Evolutionary conservation across 2,888 invertebrate species (phyloP), one percentile per base, ranked within the genome.

Genomic region (Bombylius major): DNA sequence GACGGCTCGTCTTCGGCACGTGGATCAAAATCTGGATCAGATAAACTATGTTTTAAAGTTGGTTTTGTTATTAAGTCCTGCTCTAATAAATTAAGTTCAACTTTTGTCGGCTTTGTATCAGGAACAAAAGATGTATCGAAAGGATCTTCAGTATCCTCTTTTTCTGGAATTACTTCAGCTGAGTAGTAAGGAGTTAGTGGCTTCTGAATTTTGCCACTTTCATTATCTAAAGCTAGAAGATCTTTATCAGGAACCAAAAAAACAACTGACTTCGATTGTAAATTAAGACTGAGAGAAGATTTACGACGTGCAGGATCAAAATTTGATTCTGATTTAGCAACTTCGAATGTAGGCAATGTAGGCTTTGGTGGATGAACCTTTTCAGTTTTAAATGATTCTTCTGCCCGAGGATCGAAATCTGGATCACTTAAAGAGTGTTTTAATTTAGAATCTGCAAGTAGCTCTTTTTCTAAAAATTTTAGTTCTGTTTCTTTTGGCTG

Each of bases 111-210:
- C 53, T 82, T 76, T 49, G 87, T 81, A 66, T 86, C 84, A 47
- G 77, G 78, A 1, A 89, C 89, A 67, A 88, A 87, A 0, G 91
- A 87, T 0, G 93, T 93, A 68, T 93, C 93, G 69, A 93, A 93
- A 0, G 92, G 92, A 76, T 92, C 91, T 39, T 75, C 73, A 6
- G 75, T 68, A 57, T 81, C 79, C 56, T 81, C 79, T 62, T 78
- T 75, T 64, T 77, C 78, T 46, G 60, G 56, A 14, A 72, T 67
- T 5, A 66, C 36, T 33, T 66, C 62, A 2, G 53, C 50, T 7
- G 45, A 82, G 70, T 89, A 89, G 66, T 89, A 89, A 0, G 90
- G 90, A 5, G 90, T 90, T 53, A 89, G 68, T 5, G 90, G 90
- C 67, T 89, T 89, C 34, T 76, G 76, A 53, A 80, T 76, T 66